Evolutionary conservation across 2,888 invertebrate genomes (phyloP), one percentile per base, ranked within the genome.

Genomic region (Leptopterna dolabrata): DNA sequence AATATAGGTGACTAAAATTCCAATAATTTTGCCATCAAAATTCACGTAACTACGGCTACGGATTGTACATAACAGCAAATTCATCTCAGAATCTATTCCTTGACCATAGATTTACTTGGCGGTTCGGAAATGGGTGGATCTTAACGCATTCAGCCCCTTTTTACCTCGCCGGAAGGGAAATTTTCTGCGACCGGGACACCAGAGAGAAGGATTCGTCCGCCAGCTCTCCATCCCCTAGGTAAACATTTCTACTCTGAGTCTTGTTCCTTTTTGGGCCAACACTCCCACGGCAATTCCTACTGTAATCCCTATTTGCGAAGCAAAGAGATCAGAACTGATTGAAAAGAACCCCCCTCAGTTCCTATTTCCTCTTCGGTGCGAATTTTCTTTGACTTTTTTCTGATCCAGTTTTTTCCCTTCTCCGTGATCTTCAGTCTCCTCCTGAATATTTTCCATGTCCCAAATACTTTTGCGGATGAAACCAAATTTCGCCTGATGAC

Each of bases 261-360:
- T 24, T 24, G 9, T 13, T 24, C 19, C 19, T 27, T 24, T 24
- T 63, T 9, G 7, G 24, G 14, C 51, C n/a, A n/a, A 51, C 51
- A 76, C 14, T 36, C 36, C 41, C 19, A 27, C 45, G 45, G 78
- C 45, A 45, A 41, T 78, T 14, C 78, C 78, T 19, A 45, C 9
- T 45, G 43, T 78, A 78, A 78, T 78, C 45, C 45, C 45, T 78
- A 78, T 78, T 78, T 78, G 78, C 45, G 43, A 41, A 16, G 78
- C 41, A 78, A 78, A 78, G 45, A 45, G 41, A 36, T 24, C 78
- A 24, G 41, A 78, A 43, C 45, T 78, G 78, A 78, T 78, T 78
- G 78, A 43, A 78, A 78, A n/a, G 78, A 78, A 78, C 78, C 13
- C 24, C 41, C 14, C 45, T 0, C 24, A 24, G 27, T 9, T 24